Percentiles rank a stretch among this genome's conserved stretches.
phyloP scores from a whole-genome alignment of 2,113 vertebrate species.

The Prietella phreatophila region DNA sequence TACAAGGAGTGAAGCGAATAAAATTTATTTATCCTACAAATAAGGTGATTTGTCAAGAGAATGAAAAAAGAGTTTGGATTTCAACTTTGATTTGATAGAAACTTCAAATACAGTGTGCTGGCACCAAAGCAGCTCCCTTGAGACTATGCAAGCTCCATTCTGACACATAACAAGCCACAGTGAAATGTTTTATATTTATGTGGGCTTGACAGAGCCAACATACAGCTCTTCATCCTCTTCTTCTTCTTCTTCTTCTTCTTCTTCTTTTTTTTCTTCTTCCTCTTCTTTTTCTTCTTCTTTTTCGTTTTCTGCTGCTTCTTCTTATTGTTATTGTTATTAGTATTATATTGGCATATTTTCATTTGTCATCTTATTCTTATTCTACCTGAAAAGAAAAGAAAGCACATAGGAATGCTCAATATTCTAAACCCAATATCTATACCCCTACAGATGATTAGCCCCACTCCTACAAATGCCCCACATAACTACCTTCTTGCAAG shows the following conservation, averaged over 20 bases:
- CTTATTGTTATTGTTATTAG: conserved; percentile 11
- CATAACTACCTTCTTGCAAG: not conserved
- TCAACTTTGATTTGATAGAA: not conserved
- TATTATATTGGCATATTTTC: not conserved
- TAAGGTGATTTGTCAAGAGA: not conserved
- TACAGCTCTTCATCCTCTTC: not conserved
- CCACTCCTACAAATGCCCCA: not conserved
- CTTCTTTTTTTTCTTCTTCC: not conserved
- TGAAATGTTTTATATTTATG: conserved; percentile 4
- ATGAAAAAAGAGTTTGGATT: not conserved
- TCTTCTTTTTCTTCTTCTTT: too few relatives aligned
- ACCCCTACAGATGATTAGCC: not conserved
- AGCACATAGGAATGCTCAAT: not conserved
- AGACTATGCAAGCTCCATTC: not conserved
- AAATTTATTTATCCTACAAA: not conserved
- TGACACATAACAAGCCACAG: conserved; percentile 2
- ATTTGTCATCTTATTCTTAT: not conserved
- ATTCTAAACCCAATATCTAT: not conserved
- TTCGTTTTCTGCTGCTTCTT: not conserved
- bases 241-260: not conserved
- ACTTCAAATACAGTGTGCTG: conserved; percentile 5
- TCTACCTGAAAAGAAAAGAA: not conserved
- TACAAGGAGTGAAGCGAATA: not conserved
- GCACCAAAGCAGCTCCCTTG: not conserved
- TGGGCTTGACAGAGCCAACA: not conserved